Conservation (phyloP, 2,113 vertebrate genomes). For the Marmota flaviventris region DNA sequence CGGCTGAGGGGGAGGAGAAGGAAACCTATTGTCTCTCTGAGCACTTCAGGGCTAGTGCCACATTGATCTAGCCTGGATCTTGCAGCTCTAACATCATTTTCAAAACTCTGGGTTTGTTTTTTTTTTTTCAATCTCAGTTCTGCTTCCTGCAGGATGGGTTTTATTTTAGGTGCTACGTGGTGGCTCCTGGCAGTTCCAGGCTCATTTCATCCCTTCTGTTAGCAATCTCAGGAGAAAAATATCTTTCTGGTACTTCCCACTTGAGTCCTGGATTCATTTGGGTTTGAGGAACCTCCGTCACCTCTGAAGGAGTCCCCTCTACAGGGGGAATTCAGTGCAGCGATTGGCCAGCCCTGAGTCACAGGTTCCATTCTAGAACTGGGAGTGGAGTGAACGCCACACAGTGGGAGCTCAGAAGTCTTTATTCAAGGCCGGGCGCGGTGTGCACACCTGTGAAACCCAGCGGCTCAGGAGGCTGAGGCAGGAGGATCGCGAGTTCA, state of each 20-base stretch:
- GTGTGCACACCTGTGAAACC: too few species aligned
- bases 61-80: background rate
- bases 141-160: background rate
- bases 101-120: background rate
- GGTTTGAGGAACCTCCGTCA: background rate
- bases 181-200: background rate
- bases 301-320: background rate
- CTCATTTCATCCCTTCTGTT: background rate
- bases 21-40: background rate
- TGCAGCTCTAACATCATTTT: background rate
- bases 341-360: background rate
- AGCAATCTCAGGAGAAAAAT: background rate
- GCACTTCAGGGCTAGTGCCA: background rate
- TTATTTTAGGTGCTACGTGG: background rate
- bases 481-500: too few species aligned
- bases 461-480: too few species aligned
- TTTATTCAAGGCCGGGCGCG: too few species aligned
- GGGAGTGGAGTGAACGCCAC: background rate
- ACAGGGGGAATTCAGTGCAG: background rate
- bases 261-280: background rate
- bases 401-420: background rate
- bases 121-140: background rate
- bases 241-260: background rate
- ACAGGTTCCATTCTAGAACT: background rate
- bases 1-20: background rate